Evolutionary conservation across 2,888 invertebrate species (phyloP), one percentile per base, ranked within the genome.

Genomic region (Pycnomerus fuliginosus): DNA sequence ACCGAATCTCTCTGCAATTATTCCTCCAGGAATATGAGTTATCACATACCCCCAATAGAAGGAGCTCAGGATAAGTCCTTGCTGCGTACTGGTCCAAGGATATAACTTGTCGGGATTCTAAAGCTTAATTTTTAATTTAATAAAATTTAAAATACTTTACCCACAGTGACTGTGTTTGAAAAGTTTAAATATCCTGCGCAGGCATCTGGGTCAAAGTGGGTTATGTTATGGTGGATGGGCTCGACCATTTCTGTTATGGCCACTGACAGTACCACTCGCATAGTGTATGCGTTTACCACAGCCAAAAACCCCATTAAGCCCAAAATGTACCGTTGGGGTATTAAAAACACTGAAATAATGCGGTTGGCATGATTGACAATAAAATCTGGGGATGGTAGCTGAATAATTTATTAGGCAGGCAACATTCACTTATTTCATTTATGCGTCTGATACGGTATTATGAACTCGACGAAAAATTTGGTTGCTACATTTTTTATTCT

Each of bases 31-130:
- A 22, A 91, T 70, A 62, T 90, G 90, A 0, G 90, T 89, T 0
- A 88, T 44, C 1, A 90, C 84, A 70, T 91, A 91, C 1, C 90
- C 90, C 76, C 87, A 89, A 72, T 89, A 91, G 70, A 91, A 91
- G 0, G 88, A 82, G 30, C 87, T 86, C 1, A 90, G 74, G 27
- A 90, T 87, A 20, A 87, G 70, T 0, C 90, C 90, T 72, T 87
- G 85, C 5, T 81, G 77, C 47, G 78, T 73, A 62, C 83, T 80
- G 28, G 78, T 77, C 87, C 87, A 88, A n/a, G 51, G 53, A 36
- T 61, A 61, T 2, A 59, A 27, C 12, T 44, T 39, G 8, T 44
- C 33, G 1, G 43, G 34, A 16, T 48, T 32, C 54, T 54, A 28
- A 11, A 8, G 12, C 16, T 8, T 7, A 8, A 28, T 12, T 20